Evolutionary conservation across 2,113 vertebrate species (phyloP), one percentile per base, ranked within the genome.

Genomic region (Thalassarche chlororhynchos): DNA sequence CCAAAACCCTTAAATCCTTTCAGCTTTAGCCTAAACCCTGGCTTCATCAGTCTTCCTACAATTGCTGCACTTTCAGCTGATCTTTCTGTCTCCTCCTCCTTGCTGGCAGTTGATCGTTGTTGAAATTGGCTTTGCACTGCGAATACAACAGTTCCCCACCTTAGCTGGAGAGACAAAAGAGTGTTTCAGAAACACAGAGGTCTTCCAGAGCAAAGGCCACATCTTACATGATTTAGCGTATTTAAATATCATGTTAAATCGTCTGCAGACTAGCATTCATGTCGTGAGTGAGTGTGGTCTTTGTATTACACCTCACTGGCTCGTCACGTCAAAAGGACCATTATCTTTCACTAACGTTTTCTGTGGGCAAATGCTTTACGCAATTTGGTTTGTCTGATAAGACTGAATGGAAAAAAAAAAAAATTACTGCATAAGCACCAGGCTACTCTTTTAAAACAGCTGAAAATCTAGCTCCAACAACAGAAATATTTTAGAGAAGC

Each of bases 311-410:
- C 40, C 57, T 66, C 51, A 15, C 46, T 38, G 17, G 29, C 40
- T 65, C 2, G 0, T 80, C 21, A 1, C 1, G 2, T 46, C 9
- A 1, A 10, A 71, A 66, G 14, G 32, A 42, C 40, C 10, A 0
- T 34, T 42, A 47, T 19, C 34, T 66, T 55, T 78, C 23, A 8
- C 12, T 24, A 5, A 17, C 9, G 42, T 55, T 36, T 76, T 84
- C 77, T 52, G 46, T 8, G 14, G 26, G 32, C 31, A 42, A 75
- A 65, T 24, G 23, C 36, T 66, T 57, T 11, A 29, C 1, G 1
- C 12, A 10, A 0, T 51, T 87, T 52, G 21, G 7, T 65, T 55
- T 75, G 36, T 60, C 55, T 69, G 75, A n/a, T 42, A 74, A 51
- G 16, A 16, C 31, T 46, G 18, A 60, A 64, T 54, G 24, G 71